Base-by-base conservation (phyloP, 2,113 vertebrate genomes). In the Cyprinodon brontotheroides region DNA sequence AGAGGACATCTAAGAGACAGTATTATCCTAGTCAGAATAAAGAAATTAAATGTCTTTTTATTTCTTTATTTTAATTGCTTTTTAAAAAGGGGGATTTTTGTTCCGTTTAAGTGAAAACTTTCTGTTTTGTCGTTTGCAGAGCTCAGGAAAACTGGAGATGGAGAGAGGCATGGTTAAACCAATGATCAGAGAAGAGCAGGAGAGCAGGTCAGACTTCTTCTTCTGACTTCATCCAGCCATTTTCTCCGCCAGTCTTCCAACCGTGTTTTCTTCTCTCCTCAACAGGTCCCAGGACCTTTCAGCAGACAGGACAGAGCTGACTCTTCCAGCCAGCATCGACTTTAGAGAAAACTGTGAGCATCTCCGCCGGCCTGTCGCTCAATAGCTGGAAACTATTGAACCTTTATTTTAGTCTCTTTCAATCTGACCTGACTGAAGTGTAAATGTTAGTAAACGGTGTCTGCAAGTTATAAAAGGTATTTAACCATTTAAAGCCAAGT, bases 271-370 rank as follows among this genome's bases (percentile, higher is more conserved):
- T 43, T 22, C 36, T 13, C 14, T 39, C 29, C 66, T 70, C 72
- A 63, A 74, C 91, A 99, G 98, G 93, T 74, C 94, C 83, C 97
- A 96, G 90, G 97, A 99, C 57, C 64, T 87, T 17, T 87, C 93
- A 36, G 95, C 94, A 48, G 95, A 92, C 81, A 78, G 90, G 39
- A 38, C 95, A 1, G 98, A 98, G 78, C 73, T 96, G 86, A 94
- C 94, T 29, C 89, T 99, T 77, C 98, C 98, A 64, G 98, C 98
- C 70, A 95, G 96, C 92, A 96, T 98, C 70, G 97, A 99, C 91
- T 99, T 99, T 94, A 94, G 97, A 92, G 98, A 99, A 89, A 98
- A 95, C 79, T 96, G 98, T 99, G 82, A 98, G 98, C 97, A 87
- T 41, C 3, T 17, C 37, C 47, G 13, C 47, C 37, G 20, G 38